A percentile compares a stretch with the other conserved stretches of the same genome.
Conservation (phyloP, 2,113 vertebrate genomes). For the Eonycteris spelaea region DNA sequence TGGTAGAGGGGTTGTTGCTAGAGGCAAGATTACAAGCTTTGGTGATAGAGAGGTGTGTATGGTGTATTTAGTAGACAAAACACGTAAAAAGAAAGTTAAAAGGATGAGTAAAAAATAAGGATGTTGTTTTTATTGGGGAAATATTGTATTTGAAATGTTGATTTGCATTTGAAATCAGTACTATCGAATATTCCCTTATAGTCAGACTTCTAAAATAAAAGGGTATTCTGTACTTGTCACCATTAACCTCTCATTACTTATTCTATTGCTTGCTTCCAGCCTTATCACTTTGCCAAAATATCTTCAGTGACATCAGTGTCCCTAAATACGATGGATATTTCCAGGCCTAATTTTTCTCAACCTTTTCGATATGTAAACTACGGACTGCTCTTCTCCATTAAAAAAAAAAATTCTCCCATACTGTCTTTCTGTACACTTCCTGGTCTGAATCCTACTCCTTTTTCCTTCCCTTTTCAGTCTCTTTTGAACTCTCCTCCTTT, state of each 20-base stretch:
- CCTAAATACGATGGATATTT: neutral
- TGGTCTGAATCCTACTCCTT: neutral
- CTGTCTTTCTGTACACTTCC: neutral
- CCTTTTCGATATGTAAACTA: neutral
- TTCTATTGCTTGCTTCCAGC: neutral
- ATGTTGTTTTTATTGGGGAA: neutral
- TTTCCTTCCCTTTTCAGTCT: neutral
- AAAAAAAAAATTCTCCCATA: neutral
- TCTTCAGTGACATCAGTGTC: neutral
- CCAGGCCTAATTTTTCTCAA: neutral
- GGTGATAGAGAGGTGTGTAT: neutral
- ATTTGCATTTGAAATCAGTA: neutral
- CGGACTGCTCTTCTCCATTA: neutral
- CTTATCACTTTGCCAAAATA: neutral
- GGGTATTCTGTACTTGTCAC: neutral
- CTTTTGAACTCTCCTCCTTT: neutral
- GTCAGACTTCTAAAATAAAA: neutral
- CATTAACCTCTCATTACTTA: neutral
- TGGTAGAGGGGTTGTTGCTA: neutral
- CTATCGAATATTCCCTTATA: neutral
- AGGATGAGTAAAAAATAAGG: neutral
- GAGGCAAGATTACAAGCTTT: neutral
- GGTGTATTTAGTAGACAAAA: neutral
- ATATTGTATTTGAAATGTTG: neutral
- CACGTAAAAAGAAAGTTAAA: neutral